These are phyloP conservation scores for Heptranchias perlo DNA, from an alignment of 2,113 vertebrate species.

Conservation along the genomic window DNA sequence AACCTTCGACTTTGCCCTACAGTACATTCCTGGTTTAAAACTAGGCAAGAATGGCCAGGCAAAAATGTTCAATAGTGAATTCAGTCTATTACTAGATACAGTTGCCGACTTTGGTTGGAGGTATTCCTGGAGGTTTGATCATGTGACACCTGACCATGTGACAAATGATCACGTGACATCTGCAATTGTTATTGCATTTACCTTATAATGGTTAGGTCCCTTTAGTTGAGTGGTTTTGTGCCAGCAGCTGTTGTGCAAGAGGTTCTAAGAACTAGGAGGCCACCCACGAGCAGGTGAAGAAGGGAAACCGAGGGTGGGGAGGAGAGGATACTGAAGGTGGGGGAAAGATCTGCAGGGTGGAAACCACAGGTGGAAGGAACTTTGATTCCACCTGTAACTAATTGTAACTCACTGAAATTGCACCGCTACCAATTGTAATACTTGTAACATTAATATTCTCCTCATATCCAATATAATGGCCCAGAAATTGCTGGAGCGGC, in stretches of 20 bases:
- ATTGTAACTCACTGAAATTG: not conserved
- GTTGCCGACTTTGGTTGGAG: not conserved
- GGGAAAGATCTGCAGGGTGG: not conserved
- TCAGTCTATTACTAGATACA: not conserved
- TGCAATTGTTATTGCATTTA: not conserved
- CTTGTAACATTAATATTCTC: not conserved
- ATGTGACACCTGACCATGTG: not conserved
- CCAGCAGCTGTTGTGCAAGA: not conserved
- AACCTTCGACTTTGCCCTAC: too few relatives aligned
- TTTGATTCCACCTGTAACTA: not conserved
- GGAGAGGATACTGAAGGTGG: not conserved
- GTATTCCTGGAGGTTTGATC: not conserved
- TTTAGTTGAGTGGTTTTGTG: not conserved
- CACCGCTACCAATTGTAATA: not conserved
- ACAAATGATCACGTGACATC: not conserved
- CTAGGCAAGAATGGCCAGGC: not conserved
- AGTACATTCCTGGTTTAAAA: not conserved
- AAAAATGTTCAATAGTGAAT: not conserved
- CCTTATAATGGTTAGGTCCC: not conserved
- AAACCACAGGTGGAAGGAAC: not conserved
- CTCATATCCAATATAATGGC: not conserved
- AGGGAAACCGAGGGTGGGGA: not conserved
- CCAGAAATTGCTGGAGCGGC: too few relatives aligned
- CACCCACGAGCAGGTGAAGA: not conserved
- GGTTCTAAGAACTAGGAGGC: not conserved